Base-by-base conservation (phyloP, 2,888 invertebrate genomes). In the Crioceris asparagi region DNA sequence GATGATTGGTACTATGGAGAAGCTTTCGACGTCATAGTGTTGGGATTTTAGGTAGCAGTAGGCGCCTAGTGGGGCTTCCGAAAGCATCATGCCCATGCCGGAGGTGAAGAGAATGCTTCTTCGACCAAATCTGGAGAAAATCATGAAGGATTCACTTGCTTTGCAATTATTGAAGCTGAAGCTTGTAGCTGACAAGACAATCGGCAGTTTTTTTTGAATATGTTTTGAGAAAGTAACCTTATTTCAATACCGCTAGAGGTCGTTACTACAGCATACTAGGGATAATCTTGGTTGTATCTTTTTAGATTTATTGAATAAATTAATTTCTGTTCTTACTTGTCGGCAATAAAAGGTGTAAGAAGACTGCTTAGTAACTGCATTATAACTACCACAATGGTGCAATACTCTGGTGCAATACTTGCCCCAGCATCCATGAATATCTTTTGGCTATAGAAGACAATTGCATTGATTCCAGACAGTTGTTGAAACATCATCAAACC, bases 401-500 rank as follows among this genome's bases (percentile, higher is more conserved):
- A 46, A 36, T 37, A 39, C 29, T 44, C 38, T 2, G 46, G 30
- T 17, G 30, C 19, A 18, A 44, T 23, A 2, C 17, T 29, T 7
- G 35, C 40, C 1, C 46, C 77, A 1, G 88, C 78, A 2, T 72
- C 72, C 3, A 64, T 56, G 56, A 86, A 86, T 51, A 86, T 84
- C 19, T 64, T 67, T 46, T 79, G 76, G 51, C 83, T 77, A 61
- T 84, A 86, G 61, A 85, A 84, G 2, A 86, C 70, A 1, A 88
- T 79, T 0, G 83, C 81, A 61, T 86, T 86, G 55, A 86, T 83
- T 1, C 86, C 86, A 2, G 79, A 77, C 45, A 87, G 68, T 62
- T 92, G 92, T 58, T 92, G 92, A 64, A 88, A 83, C 45, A 76
- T 66, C 33, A 85, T 80, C 40, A 91, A 68, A 3, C 78, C 75